Evolutionary conservation across 2,797 vertebrate genomes (phyloP).

Genomic region (Fundulus diaphanus): DNA sequence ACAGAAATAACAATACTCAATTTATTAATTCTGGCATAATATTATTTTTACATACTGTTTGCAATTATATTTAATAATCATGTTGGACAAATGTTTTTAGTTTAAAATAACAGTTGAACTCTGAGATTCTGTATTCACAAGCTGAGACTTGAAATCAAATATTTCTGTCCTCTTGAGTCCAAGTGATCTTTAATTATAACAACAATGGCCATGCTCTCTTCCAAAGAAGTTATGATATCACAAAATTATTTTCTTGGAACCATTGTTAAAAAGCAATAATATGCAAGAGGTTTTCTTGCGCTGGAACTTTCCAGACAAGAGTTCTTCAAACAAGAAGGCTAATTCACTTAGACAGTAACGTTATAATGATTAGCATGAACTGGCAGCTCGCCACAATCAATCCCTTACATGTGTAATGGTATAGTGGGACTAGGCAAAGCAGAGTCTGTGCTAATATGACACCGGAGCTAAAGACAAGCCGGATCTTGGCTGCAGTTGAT

Average conservation of each 20-base stretch:
- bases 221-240: slow-evolving; percentile 60
- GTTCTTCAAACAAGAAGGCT: slow-evolving; percentile 66
- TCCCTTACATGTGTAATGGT: slow-evolving; percentile 55
- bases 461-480: slow-evolving; percentile 24
- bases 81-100: slow-evolving; percentile 4
- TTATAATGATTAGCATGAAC: slow-evolving; percentile 61
- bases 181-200: slow-evolving; percentile 58
- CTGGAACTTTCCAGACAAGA: slow-evolving; percentile 67
- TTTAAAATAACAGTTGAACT: slow-evolving; percentile 25
- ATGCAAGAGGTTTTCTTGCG: slow-evolving; percentile 52
- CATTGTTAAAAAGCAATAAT: slow-evolving; percentile 60
- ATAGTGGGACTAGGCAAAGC: slow-evolving; percentile 38
- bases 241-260: slow-evolving; percentile 40
- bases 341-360: slow-evolving; percentile 73
- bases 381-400: slow-evolving; percentile 54
- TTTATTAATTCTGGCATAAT: slow-evolving; percentile 3
- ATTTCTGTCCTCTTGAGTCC: slow-evolving; percentile 28
- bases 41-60: neutral
- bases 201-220: slow-evolving; percentile 49
- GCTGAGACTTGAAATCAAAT: slow-evolving; percentile 28
- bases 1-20: slow-evolving; percentile 11
- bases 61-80: slow-evolving; percentile 8
- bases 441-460: slow-evolving; percentile 36
- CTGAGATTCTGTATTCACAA: slow-evolving; percentile 23
- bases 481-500: slow-evolving; percentile 51